Evolutionary conservation across 2,113 vertebrate species (phyloP).

Genomic region (Pseudonaja textilis): DNA sequence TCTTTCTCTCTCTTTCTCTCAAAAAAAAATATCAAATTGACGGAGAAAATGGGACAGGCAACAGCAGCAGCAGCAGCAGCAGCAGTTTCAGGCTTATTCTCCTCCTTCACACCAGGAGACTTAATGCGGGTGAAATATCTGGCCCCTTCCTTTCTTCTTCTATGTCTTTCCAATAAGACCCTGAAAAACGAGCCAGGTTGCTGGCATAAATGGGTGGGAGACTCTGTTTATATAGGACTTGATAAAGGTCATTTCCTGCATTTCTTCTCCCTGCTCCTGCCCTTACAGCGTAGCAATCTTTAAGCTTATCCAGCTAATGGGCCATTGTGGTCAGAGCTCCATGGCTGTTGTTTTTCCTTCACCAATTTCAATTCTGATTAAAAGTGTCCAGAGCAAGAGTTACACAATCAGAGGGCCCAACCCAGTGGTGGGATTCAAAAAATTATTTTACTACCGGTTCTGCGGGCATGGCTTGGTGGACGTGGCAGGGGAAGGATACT

Average conservation of each 20-base stretch:
- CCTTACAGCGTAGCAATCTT: neutral
- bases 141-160: neutral
- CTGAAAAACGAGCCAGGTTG: neutral
- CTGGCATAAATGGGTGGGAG: neutral
- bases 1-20: too few relatives aligned
- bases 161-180: neutral
- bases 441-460: too few relatives aligned
- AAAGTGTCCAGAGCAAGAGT: neutral
- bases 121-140: neutral
- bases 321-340: neutral
- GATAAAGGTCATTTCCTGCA: neutral
- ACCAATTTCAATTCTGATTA: neutral
- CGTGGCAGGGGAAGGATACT: too few relatives aligned
- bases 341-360: neutral
- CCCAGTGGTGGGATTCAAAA: too few relatives aligned
- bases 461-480: too few relatives aligned
- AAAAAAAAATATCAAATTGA: neutral
- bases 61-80: neutral
- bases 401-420: neutral
- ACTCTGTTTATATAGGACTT: neutral
- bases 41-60: neutral
- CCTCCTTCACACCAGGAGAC: neutral
- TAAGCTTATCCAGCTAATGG: neutral
- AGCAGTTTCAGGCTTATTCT: neutral
- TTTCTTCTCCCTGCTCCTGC: neutral